Conservation (phyloP, 2,113 vertebrate genomes). For the Alligator mississippiensis region DNA sequence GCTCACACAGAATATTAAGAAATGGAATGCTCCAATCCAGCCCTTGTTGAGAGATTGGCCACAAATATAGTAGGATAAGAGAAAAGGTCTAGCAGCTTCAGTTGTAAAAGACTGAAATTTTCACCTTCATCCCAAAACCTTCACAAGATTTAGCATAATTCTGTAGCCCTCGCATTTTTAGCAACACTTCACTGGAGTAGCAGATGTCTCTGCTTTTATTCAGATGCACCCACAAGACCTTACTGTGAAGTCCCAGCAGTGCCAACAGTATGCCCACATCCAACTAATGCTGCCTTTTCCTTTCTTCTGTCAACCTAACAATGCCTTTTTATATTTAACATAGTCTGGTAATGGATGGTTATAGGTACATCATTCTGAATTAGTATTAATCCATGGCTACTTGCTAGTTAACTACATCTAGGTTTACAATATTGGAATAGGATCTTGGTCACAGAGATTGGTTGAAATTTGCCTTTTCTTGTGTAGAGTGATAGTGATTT, state of each 20-base stretch:
- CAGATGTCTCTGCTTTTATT: not conserved
- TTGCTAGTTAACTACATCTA: not conserved
- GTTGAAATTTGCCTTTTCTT: not conserved
- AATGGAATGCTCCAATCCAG: not conserved
- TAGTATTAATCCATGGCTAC: not conserved
- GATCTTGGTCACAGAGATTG: not conserved
- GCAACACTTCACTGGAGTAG: not conserved
- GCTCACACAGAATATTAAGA: not conserved
- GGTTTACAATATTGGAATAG: not conserved
- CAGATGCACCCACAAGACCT: not conserved
- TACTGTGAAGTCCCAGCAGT: not conserved
- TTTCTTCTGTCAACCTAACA: not conserved
- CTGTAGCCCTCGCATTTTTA: not conserved
- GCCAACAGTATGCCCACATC: not conserved
- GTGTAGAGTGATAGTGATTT: not conserved
- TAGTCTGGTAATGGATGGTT: not conserved
- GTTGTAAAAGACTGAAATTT: not conserved
- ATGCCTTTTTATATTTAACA: no score
- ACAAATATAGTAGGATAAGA: not conserved
- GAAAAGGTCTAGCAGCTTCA: not conserved
- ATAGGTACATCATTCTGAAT: not conserved
- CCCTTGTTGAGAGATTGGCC: not conserved
- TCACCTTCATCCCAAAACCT: not conserved
- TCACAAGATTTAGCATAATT: not conserved
- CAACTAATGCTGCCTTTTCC: not conserved